Evolutionary conservation across 2,797 vertebrate genomes (phyloP).

Genomic region (Enteromius treurensis): DNA sequence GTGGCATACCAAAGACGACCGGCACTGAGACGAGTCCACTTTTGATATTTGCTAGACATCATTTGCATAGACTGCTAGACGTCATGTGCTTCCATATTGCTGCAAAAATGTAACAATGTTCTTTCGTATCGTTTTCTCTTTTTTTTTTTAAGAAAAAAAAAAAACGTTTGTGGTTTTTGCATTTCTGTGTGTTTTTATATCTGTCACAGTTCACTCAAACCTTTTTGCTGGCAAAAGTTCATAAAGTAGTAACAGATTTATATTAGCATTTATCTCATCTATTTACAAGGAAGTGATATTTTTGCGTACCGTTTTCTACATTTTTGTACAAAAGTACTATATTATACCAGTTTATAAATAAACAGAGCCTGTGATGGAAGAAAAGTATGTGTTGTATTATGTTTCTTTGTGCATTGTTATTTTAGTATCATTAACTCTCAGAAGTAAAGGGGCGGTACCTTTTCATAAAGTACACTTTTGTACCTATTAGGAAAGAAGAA

Average conservation of each 20-base stretch:
- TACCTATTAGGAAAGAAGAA: no score
- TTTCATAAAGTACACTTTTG: no score
- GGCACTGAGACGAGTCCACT: slow-evolving; percentile 69
- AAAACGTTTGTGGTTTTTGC: slow-evolving; percentile 74
- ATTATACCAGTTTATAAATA: slow-evolving; percentile 86
- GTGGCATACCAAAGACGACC: slow-evolving; percentile 81
- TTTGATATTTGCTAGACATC: slow-evolving; percentile 66
- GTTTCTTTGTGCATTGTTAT: not conserved
- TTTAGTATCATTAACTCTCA: not conserved
- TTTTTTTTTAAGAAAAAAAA: slow-evolving; percentile 60
- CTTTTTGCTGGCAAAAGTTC: slow-evolving; percentile 86
- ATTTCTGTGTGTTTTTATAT: slow-evolving; percentile 72
- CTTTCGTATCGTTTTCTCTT: slow-evolving; percentile 65
- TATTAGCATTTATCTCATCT: slow-evolving; percentile 78
- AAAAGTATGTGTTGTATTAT: slow-evolving; percentile 58
- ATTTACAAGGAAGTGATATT: slow-evolving; percentile 80
- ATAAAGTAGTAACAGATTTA: slow-evolving; percentile 78
- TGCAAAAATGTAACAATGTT: slow-evolving; percentile 72
- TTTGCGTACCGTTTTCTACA: slow-evolving; percentile 85
- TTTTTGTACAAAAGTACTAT: slow-evolving; percentile 88
- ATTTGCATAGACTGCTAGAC: slow-evolving; percentile 34
- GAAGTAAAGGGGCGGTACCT: no score
- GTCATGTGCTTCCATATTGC: slow-evolving; percentile 75
- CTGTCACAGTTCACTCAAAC: slow-evolving; percentile 77
- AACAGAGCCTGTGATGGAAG: slow-evolving; percentile 77